Percentiles rank a stretch among this genome's conserved stretches.
phyloP scores from a whole-genome alignment of 1,140 invertebrate genomes.

The Atta texana region DNA sequence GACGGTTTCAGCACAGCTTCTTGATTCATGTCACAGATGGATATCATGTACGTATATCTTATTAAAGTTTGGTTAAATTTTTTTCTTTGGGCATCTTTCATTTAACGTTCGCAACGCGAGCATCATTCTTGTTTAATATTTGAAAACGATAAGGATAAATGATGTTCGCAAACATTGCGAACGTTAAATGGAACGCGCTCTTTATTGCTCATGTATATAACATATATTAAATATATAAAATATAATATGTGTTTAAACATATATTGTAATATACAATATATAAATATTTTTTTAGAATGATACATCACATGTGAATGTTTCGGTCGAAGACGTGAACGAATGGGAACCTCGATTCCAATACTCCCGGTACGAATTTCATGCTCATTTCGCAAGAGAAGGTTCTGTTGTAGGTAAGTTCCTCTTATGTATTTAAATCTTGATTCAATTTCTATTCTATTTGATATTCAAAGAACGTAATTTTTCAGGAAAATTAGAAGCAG shows the following conservation, averaged over 20 bases:
- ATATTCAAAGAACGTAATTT: constrained; percentile 2
- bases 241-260: background rate
- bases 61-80: constrained; percentile 22
- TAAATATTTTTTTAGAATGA: constrained; percentile 90
- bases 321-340: constrained; percentile 95
- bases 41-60: constrained; percentile 87
- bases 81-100: too few relatives aligned
- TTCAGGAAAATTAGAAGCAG: constrained; percentile 90
- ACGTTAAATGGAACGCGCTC: background rate
- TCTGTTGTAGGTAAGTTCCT: constrained; percentile 81
- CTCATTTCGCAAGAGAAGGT: constrained; percentile 84
- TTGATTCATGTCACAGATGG: constrained; percentile 95
- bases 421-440: background rate
- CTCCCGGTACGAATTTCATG: constrained; percentile 94
- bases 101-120: too few relatives aligned
- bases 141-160: too few relatives aligned
- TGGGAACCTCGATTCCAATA: constrained; percentile 96
- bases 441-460: background rate
- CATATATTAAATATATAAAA: background rate
- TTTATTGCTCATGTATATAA: background rate
- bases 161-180: too few relatives aligned
- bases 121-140: too few relatives aligned
- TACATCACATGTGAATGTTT: constrained; percentile 91
- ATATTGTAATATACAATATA: background rate
- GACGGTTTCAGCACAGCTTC: constrained; percentile 90